Base-by-base conservation (phyloP, 2,113 vertebrate genomes). In the Morone saxatilis region DNA sequence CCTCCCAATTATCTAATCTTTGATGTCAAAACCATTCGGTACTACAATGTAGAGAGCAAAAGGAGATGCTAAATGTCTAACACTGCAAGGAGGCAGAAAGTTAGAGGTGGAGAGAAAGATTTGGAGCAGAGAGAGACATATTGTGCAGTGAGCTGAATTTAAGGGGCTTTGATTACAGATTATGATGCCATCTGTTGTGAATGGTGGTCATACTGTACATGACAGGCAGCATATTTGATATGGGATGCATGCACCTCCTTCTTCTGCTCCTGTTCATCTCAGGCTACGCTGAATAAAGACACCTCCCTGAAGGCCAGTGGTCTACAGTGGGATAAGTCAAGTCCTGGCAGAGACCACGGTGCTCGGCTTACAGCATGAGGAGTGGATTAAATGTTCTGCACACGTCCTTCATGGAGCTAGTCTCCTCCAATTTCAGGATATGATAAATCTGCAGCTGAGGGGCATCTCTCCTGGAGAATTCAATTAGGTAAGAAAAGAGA, bases 401-500 rank as follows among this genome's bases (percentile, higher is more conserved):
- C 92, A 89, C 85, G 81, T 93, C 84, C 91, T 91, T 92, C 89
- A 91, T 88, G 85, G 69, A 82, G 82, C 85, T 80, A 69, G 85
- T 91, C 92, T 88, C 88, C 68, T 90, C 88, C 91, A 93, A 92
- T 91, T 93, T 89, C 86, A 84, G 91, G 91, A 93, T 92, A 91
- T 92, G 90, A 92, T 92, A 88, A 89, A 92, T 93, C 82, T 88
- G 83, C 86, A 80, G 91, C 88, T 85, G 88, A 89, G 90, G 87
- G 90, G 89, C 86, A 89, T 91, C 77, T 94, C 89, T 91, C 76
- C 92, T 84, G 86, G 88, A 90, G 91, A 94, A 93, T 94, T 94
- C 92, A 93, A 95, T 94, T 94, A 95, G 81, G 91, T 85, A 88
- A 70, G 91, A 93, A 93, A 90, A 82, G 91, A 88, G 87, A 89